phyloP scores from a whole-genome alignment of 2,888 invertebrate genomes.

The Mesorhabditis belari region DNA sequence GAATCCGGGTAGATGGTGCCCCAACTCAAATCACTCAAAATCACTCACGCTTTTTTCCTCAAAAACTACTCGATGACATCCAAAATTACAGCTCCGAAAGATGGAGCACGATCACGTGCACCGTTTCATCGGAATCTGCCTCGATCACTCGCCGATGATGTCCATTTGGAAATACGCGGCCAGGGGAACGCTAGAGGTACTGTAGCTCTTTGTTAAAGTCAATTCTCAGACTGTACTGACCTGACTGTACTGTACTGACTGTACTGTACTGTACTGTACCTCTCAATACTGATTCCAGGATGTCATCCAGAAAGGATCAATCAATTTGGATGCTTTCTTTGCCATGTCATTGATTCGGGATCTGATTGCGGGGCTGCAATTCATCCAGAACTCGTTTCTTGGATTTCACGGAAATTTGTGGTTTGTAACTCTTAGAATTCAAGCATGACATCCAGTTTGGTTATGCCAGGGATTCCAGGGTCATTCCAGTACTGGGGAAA shows the following conservation, averaged over 20 bases:
- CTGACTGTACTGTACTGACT: too few species aligned
- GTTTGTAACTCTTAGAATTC: too few species aligned
- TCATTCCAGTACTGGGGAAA: too few species aligned
- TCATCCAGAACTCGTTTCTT: slow-evolving; percentile 40
- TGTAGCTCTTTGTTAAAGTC: too few species aligned
- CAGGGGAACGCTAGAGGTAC: slow-evolving; percentile 34
- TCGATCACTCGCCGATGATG: slow-evolving; percentile 37
- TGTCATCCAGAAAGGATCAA: slow-evolving; percentile 13
- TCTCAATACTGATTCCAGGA: slow-evolving; percentile 8
- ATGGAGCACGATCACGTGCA: slow-evolving; percentile 37
- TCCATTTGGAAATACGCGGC: slow-evolving; percentile 44
- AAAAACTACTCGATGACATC: background rate
- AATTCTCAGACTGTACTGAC: too few species aligned
- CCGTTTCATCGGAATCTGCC: slow-evolving; percentile 43
- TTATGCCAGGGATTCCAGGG: too few species aligned
- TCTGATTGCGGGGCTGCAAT: slow-evolving; percentile 28
- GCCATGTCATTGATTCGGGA: slow-evolving; percentile 33
- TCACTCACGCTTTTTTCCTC: too few species aligned
- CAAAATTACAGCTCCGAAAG: slow-evolving; percentile 29
- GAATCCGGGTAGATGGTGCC: too few species aligned
- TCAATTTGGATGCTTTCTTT: slow-evolving; percentile 38
- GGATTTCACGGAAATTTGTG: slow-evolving; percentile 29
- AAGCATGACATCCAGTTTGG: too few species aligned
- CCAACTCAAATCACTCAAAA: too few species aligned
- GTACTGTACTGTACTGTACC: too few species aligned